A percentile compares a stretch with the other conserved stretches of the same genome.
These are phyloP conservation scores for Plutella xylostella DNA, from an alignment of 2,888 invertebrate genomes.

Conservation along the genomic window DNA sequence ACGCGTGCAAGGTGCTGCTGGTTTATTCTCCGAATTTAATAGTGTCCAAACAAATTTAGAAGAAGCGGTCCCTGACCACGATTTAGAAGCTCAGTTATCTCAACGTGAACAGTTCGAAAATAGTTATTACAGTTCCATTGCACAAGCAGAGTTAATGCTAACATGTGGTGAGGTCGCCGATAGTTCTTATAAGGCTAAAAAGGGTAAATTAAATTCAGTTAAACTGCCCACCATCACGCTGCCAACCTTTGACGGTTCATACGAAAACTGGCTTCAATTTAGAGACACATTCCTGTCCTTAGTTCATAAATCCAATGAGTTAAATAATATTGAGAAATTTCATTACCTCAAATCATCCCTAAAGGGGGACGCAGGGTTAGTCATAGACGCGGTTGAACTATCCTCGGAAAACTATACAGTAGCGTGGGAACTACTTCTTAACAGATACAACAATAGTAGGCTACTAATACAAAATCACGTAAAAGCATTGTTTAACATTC, in stretches of 20 bases:
- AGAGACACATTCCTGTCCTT: not conserved
- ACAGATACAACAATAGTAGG: conserved; percentile 15
- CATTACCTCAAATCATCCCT: too few species aligned
- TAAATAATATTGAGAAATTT: too few species aligned
- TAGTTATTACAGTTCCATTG: not conserved
- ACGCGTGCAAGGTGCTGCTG: not conserved
- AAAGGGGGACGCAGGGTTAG: conserved; percentile 6
- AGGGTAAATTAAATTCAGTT: not conserved
- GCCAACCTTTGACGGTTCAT: not conserved
- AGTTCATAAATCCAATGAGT: not conserved
- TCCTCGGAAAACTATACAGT: conserved; percentile 14
- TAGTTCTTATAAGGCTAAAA: not conserved
- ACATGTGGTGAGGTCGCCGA: not conserved
- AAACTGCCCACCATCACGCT: not conserved
- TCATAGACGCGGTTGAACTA: conserved; percentile 15
- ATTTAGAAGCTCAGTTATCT: not conserved
- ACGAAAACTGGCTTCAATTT: not conserved
- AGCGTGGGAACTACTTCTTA: conserved; percentile 16
- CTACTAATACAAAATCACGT: conserved; percentile 18
- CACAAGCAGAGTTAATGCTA: not conserved
- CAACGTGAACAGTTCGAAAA: not conserved
- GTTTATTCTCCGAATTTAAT: not conserved
- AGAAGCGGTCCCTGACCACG: not conserved
- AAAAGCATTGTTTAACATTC: conserved; percentile 16
- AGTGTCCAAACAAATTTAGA: not conserved